These are phyloP conservation scores for Mythimna albipuncta DNA, from an alignment of 2,888 invertebrate genomes.

Conservation along the genomic window DNA sequence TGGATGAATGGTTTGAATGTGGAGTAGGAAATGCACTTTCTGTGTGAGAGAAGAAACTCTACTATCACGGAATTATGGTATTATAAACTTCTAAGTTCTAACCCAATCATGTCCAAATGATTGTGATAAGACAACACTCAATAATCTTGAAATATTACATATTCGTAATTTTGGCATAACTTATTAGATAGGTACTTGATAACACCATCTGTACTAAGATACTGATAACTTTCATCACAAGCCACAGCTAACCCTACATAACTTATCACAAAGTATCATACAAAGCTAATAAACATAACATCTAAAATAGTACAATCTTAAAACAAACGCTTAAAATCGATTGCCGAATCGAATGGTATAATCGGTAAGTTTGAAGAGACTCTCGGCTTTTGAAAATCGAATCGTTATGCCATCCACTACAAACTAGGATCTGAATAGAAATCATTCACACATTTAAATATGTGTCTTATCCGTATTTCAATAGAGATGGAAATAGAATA, in stretches of 20 bases:
- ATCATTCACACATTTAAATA: conserved; percentile 7
- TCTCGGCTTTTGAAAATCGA: conserved; percentile 82
- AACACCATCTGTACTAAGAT: too few species aligned
- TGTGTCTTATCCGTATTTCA: neutral
- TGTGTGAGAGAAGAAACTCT: too few species aligned
- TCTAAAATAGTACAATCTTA: neutral
- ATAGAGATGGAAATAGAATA: conserved; percentile 33
- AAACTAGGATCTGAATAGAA: conserved; percentile 24
- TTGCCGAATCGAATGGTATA: conserved; percentile 64
- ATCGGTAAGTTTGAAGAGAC: conserved; percentile 81
- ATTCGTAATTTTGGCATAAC: too few species aligned
- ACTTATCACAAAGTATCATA: neutral
- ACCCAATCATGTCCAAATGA: neutral
- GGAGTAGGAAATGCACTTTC: conserved; percentile 9
- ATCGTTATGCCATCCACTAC: conserved; percentile 72
- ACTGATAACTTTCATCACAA: neutral
- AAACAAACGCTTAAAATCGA: conserved; percentile 62
- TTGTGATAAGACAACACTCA: too few species aligned
- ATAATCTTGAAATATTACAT: too few species aligned
- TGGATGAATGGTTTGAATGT: conserved; percentile 3
- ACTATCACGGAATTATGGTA: neutral
- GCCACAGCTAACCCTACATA: neutral
- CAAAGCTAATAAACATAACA: neutral
- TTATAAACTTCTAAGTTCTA: neutral
- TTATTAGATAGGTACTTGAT: too few species aligned